phyloP scores from a whole-genome alignment of 2,888 invertebrate genomes.

The Muschampia plurimacula region DNA sequence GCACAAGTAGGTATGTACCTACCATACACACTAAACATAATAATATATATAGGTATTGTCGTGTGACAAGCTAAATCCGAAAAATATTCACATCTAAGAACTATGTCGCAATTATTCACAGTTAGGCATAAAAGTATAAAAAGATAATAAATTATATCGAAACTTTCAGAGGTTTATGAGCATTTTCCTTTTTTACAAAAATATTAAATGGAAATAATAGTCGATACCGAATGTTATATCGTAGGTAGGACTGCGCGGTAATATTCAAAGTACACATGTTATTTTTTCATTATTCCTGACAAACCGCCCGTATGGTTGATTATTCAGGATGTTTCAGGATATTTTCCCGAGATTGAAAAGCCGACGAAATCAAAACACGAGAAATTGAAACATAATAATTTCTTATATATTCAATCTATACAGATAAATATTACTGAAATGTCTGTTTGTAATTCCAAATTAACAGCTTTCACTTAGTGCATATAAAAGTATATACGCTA shows the following conservation, averaged over 20 bases:
- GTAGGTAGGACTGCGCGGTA: not conserved
- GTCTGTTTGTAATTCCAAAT: not conserved
- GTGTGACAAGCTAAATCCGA: too few relatives aligned
- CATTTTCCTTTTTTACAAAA: not conserved
- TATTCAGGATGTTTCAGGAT: conserved; percentile 3
- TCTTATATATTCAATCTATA: not conserved
- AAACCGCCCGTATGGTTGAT: conserved; percentile 6
- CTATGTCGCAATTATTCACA: too few relatives aligned
- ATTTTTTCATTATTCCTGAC: conserved; percentile 17
- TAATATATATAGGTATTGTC: too few relatives aligned
- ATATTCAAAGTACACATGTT: not conserved
- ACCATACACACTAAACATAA: too few relatives aligned
- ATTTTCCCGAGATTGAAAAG: conserved; percentile 12
- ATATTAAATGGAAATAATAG: not conserved
- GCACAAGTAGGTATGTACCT: too few relatives aligned
- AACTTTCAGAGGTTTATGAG: not conserved
- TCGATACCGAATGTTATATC: not conserved
- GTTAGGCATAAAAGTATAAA: too few relatives aligned
- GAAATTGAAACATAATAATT: conserved; percentile 5
- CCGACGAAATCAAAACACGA: not conserved
- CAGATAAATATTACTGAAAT: too few relatives aligned
- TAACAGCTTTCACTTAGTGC: too few relatives aligned
- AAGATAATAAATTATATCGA: not conserved
- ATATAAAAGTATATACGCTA: too few relatives aligned
- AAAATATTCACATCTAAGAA: too few relatives aligned